Base-by-base conservation (phyloP, 1,140 invertebrate genomes). In the Ylistrum balloti region DNA sequence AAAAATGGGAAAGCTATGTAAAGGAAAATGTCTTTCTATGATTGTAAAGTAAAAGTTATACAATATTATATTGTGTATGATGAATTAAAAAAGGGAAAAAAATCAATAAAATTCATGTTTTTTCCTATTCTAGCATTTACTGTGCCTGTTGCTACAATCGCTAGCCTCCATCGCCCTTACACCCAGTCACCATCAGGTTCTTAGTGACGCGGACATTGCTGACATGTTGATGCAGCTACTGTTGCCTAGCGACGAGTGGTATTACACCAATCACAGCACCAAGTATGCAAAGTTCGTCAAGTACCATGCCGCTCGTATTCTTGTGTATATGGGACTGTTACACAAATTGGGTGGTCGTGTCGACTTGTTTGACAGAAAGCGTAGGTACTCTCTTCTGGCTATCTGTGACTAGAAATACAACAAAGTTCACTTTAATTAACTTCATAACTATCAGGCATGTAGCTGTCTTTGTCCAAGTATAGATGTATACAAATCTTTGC, bases 251-350 rank as follows among this genome's bases (percentile, higher is more conserved):
- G 97, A 98, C 94, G 97, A 98, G 94, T 97, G 97, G 97, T 98
- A 97, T 95, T 98, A 98, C 96, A 98, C 97, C 56, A 97, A 97
- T 94, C 97, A 98, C 94, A 97, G 97, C 91, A 98, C 97, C 45
- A 97, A 97, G 93, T 98, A 97, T 94, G 97, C 97, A 32, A 97
- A 97, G 87, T 98, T 97, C 94, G 97, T 98, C 35, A 98, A 98
- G 94, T 97, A 98, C 95, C 97, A 98, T 93, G 97, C 97, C 0
- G 97, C 97, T 3, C 94, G 97, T 89, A 97, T 97, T 28, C 96
- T 98, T 3, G 97, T 98, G 34, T 97, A 97, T 93, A 95, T 97
- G 93, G 97, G 97, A n/a, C 94, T 97, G 41, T 96, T 97, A 34
- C 96, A 97, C 88, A 95, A 96, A 90, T 95, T 97, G 11, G 96